Base-by-base conservation (phyloP, 2,797 vertebrate genomes). In the Rhyacichthys aspro region DNA sequence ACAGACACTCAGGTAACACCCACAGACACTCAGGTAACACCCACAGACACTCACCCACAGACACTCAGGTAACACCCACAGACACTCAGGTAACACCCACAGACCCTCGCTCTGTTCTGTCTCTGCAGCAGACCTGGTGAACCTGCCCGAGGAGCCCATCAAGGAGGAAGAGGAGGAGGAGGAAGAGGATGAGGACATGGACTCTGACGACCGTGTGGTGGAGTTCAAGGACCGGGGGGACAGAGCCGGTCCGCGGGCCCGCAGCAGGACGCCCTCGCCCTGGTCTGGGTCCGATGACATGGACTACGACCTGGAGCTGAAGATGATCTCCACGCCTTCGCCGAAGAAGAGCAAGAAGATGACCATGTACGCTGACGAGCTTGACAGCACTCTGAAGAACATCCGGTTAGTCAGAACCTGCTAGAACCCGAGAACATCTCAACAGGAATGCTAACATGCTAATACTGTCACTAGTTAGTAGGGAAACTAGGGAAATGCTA, bases 311-410 rank as follows among this genome's bases (percentile, higher is more conserved):
- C 92, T 99, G 19, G 97, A 99, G 78, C 88, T 99, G 65, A 98
- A 98, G 88, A 99, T 99, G 97, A 98, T 98, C 62, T 98, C 97
- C 5, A 98, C 96, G 0, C 96, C 97, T 0, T 98, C 97, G 0
- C 97, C 96, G 9, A 98, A 98, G 84, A 98, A 98, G 81, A 98
- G 94, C 91, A 95, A 98, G 94, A 98, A 98, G 88, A 99, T 99
- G 98, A 99, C 98, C 0, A 99, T 99, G 98, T 99, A 99, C 54
- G 97, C 98, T 0, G 97, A 99, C 5, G 97, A 99, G 87, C 91
- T 99, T 59, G 96, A 98, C 57, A 93, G 90, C 0, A 93, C 95
- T 54, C 88, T 99, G 66, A 97, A 95, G 88, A 96, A 76, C 70
- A 95, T 99, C 61, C 89, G 97, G 97, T 98, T 78, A 86, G 87